Evolutionary conservation across 2,797 vertebrate genomes (phyloP), one percentile per base, ranked within the genome.

Genomic region (Helicolenus hilgendorfi): DNA sequence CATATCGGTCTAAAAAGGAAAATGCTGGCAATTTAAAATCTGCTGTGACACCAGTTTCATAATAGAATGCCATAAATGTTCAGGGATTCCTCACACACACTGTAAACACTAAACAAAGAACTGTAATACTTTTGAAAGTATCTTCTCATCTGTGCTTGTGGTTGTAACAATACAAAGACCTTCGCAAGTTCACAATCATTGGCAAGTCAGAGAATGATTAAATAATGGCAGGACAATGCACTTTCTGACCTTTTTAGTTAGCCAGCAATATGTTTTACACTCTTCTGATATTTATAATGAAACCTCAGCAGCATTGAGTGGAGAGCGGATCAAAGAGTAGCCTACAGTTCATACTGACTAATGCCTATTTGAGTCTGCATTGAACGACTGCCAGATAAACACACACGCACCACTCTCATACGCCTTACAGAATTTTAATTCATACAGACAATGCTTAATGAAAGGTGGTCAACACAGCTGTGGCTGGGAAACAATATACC

Each of bases 281-380:
- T 81, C 68, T 24, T 73, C 41, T 90, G 84, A 93, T 89, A 87
- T 86, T 75, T 64, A 20, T 89, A 91, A 92, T 94, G 80, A 89
- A 96, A 92, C 89, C 88, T 88, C 59, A 75, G 83, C 85, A 63
- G 82, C 86, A 70, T 24, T 68, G 78, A 64, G 75, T 85, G 31
- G 68, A 63, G 49, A 58, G 55, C 31, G 84, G 87, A 92, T 92
- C 74, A 92, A 90, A 92, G 87, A 77, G 60, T 33, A 76, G 55
- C 81, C 70, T 29, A 33, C 53, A 73, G 80, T 85, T 87, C 60
- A 70, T 20, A 31, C 84, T 4, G 33, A 55, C 72, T 87, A 33
- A 72, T 79, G 82, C 64, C 58, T 41, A 24, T 81, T 86, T 86
- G 69, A 35, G 56, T 55, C 65, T 41, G 72, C 84, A 41, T 60